Evolutionary conservation across 2,797 vertebrate genomes (phyloP), one percentile per base, ranked within the genome.

Genomic region (Chelmon rostratus): DNA sequence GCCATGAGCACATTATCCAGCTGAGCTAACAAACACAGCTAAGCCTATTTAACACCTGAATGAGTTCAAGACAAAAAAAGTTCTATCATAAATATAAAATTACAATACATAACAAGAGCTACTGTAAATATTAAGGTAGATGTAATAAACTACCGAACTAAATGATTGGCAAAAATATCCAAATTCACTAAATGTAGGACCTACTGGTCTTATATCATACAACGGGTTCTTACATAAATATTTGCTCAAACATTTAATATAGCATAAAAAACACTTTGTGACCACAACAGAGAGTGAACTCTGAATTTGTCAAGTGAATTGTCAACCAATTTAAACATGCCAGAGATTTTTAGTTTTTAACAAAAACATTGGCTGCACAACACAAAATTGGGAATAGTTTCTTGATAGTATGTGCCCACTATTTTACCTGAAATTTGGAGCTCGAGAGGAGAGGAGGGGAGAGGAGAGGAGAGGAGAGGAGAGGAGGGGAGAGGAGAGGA

Each of bases 11-110:
- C 25, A 68, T 46, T 8, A 61, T 38, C 12, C 40, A 71, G 47
- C 53, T 76, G 73, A 67, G 49, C 33, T 50, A 42, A 63, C 12
- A 57, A 37, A 62, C 21, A n/a, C 15, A 18, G 37, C n/a, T 23
- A 13, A 76, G 38, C 19, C 62, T 25, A 35, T 68, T 56, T 49
- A 25, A 47, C 23, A 68, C 40, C 40, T 56, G 13, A 37, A 31
- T 33, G n/a, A 59, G 28, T 46, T 47, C 18, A 25, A 42, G 40
- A 50, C 23, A n/a, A 61, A 54, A 40, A 25, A n/a, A 61, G 0
- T 18, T 23, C 1, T 3, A 12, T 23, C 21, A 5, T 52, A 21
- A 25, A 37, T 35, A 25, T 21, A 37, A 15, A 44, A 38, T 13
- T 2, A 54, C 13, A 12, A 57, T 2, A 5, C 28, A 46, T 33